phyloP scores from a whole-genome alignment of 2,888 invertebrate genomes.

The Epistrophella euchroma region DNA sequence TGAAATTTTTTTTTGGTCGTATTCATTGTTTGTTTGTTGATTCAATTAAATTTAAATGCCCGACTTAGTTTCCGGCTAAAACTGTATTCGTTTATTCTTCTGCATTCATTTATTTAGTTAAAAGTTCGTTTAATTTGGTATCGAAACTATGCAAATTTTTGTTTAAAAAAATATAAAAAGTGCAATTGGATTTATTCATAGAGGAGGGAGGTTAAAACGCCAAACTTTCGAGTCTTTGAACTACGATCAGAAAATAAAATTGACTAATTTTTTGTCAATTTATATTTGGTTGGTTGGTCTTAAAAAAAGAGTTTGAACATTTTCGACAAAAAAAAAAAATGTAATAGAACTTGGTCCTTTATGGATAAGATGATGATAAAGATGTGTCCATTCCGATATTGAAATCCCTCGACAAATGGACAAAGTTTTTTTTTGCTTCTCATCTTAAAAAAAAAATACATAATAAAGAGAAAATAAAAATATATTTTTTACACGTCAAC shows the following conservation, averaged over 20 bases:
- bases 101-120: constrained; percentile 1
- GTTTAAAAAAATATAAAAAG: constrained; percentile 35
- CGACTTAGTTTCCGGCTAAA: constrained; percentile 34
- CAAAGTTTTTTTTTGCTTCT: constrained; percentile 38
- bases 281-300: constrained; percentile 51
- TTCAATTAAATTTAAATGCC: constrained; percentile 30
- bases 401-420: constrained; percentile 50
- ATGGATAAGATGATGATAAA: constrained; percentile 16
- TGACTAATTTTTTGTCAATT: constrained; percentile 56
- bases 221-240: constrained; percentile 27
- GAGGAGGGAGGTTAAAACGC: background rate
- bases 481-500: constrained; percentile 6
- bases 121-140: background rate
- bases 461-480: constrained; percentile 5
- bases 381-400: constrained; percentile 21
- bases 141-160: constrained; percentile 14
- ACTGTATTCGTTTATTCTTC: constrained; percentile 9
- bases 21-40: constrained; percentile 29
- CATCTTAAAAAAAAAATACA: background rate
- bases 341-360: constrained; percentile 4
- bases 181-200: constrained; percentile 56
- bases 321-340: background rate
- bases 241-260: no score
- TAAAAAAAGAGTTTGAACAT: constrained; percentile 16
- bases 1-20: constrained; percentile 22